Base-by-base conservation (phyloP, 2,113 vertebrate species). In the Nymphicus hollandicus region DNA sequence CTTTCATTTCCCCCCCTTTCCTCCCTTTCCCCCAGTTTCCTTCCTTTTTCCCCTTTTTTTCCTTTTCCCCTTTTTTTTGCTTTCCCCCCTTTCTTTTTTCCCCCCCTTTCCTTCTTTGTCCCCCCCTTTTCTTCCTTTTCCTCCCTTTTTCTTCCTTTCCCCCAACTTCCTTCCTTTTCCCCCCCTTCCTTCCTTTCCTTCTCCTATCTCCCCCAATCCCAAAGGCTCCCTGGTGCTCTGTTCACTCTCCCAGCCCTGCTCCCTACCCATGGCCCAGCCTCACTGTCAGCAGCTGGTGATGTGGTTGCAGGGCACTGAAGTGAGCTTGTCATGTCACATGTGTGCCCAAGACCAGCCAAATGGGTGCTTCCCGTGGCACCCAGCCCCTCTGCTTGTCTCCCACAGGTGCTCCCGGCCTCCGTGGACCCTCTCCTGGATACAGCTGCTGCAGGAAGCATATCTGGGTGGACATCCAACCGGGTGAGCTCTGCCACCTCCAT, bases 361-460 rank as follows among this genome's bases (percentile, higher is more conserved):
- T 18, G 29, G 23, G 10, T 56, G 44, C 52, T 94, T 28, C 14
- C 50, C 1, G 0, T 43, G 15, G 58, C 58, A 65, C 71, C 19
- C 60, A 73, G 41, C 29, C 55, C 31, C 31, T 90, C 72, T 92
- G 0, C 0, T 83, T 95, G 64, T 95, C 47, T 88, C 83, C 80
- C 65, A 44, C 94, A 97, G 95, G 95, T 97, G 55, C 25, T 60
- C 14, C 52, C 1, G 0, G 52, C 77, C 72, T 81, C 2, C 0
- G 9, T 1, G 4, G 68, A 35, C 27, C n/a, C 72, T 35, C 8
- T 28, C 24, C 17, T 1, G 1, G 70, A 49, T 77, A 37, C 73
- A 29, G 6, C 29, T 44, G 44, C 5, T 35, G 27, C 7, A 4
- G 53, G 41, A 47, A 52, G 81, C 18, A 0, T 0, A 0, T 2